Evolutionary conservation across 2,888 invertebrate genomes (phyloP).

Genomic region (Cryptophagus acutangulus): DNA sequence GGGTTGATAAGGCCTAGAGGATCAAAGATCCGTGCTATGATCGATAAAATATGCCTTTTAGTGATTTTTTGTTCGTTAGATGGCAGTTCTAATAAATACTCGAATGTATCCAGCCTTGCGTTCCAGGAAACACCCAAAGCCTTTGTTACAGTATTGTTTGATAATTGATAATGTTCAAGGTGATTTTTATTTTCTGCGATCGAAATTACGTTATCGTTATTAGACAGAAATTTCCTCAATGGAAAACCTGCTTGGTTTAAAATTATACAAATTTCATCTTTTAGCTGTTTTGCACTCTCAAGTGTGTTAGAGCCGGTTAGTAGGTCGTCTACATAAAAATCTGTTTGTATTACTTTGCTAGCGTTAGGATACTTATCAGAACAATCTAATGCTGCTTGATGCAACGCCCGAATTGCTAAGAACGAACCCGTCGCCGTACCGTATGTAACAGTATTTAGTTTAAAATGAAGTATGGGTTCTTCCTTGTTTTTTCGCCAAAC

Average conservation of each 20-base stretch:
- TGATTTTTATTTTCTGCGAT: too few relatives aligned
- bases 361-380: neutral
- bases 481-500: neutral
- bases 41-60: constrained; percentile 12
- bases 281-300: neutral
- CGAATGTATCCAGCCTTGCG: neutral
- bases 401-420: constrained; percentile 3
- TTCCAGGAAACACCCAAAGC: constrained; percentile 10
- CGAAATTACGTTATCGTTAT: constrained; percentile 4
- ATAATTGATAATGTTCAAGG: too few relatives aligned
- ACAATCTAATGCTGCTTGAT: constrained; percentile 1
- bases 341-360: too few relatives aligned
- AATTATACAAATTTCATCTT: neutral
- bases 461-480: neutral
- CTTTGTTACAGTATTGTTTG: constrained; percentile 10
- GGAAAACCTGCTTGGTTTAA: neutral
- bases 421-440: constrained; percentile 15
- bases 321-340: constrained; percentile 17
- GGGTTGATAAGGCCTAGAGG: constrained; percentile 18
- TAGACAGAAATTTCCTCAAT: constrained; percentile 15
- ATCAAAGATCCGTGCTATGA: constrained; percentile 16
- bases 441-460: constrained; percentile 12
- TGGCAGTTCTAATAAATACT: neutral
- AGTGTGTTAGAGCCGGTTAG: constrained; percentile 12
- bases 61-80: neutral